A percentile compares a stretch with the other conserved stretches of the same genome.
Conservation (phyloP, 2,113 vertebrate genomes). For the Oryzias javanicus region DNA sequence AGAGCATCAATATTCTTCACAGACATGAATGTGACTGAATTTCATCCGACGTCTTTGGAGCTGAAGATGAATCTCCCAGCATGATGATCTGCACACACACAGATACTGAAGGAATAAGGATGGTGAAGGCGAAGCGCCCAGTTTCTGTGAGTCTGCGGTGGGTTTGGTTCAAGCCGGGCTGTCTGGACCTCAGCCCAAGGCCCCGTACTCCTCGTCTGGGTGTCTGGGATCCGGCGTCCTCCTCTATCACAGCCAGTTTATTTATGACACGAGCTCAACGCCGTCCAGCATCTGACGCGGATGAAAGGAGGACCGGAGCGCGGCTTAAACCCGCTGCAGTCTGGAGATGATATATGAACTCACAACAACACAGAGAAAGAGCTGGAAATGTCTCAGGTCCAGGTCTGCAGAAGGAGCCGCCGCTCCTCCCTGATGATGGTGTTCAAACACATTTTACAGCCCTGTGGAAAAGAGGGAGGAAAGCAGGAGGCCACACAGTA, state of each 20-base stretch:
- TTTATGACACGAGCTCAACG: slow-evolving; percentile 59
- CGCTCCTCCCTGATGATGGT: slow-evolving; percentile 14
- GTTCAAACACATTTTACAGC: slow-evolving; percentile 15
- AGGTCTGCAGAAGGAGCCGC: slow-evolving; percentile 32
- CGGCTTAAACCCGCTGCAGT: slow-evolving; percentile 34
- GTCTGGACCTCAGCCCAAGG: slow-evolving; percentile 49
- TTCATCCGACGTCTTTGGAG: slow-evolving; percentile 21
- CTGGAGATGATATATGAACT: slow-evolving; percentile 15
- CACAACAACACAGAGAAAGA: slow-evolving; percentile 46
- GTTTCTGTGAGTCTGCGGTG: slow-evolving; percentile 24
- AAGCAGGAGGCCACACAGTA: not conserved
- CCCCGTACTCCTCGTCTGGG: slow-evolving; percentile 40
- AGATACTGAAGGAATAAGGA: slow-evolving; percentile 27
- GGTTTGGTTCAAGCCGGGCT: slow-evolving; percentile 31
- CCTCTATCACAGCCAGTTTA: slow-evolving; percentile 49
- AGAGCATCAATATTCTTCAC: slow-evolving; percentile 13
- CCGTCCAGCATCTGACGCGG: slow-evolving; percentile 39
- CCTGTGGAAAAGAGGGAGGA: slow-evolving; percentile 6
- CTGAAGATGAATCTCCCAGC: slow-evolving; percentile 45
- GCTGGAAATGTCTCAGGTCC: slow-evolving; percentile 56
- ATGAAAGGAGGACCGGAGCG: slow-evolving; percentile 28
- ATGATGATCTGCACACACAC: slow-evolving; percentile 32
- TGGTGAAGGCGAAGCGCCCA: slow-evolving; percentile 35
- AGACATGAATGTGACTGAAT: slow-evolving; percentile 42
- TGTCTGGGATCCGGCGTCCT: slow-evolving; percentile 56